Evolutionary conservation across 2,113 vertebrate genomes (phyloP), one percentile per base, ranked within the genome.

Genomic region (Mystacornis crossleyi): DNA sequence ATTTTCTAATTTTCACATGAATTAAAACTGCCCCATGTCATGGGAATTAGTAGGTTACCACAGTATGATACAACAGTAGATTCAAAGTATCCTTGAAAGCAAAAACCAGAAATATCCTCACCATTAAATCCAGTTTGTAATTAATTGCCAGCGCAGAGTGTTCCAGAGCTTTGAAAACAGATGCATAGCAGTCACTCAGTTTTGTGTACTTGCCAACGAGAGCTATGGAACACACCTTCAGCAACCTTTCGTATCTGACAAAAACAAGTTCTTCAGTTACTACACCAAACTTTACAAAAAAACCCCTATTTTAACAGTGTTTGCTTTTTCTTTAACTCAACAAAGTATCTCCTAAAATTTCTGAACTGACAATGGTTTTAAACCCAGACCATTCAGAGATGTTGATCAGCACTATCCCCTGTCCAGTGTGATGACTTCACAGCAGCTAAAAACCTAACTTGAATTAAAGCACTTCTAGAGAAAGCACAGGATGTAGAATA

Each of bases 181-280:
- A 98, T 3, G 97, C 96, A 8, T 98, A 98, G 97, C 98, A 98
- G 83, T 98, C 98, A 78, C 98, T 98, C 33, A 98, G 97, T 73
- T 98, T 98, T 54, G 98, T 98, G 51, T 98, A 98, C 81, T 98
- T 98, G 89, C 98, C 98, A 36, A 98, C 98, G 10, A 98, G 97
- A 55, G 98, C 98, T 57, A 98, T 98, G 81, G 98, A 98, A 82
- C 98, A 98, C 19, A 96, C 98, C 90, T 98, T 98, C 96, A 98
- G 95, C 78, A 98, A 78, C 64, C 96, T 97, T 92, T 98, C 98
- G 2, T 98, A 98, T 29, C 98, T 98, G 91, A 65, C 31, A 95
- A 96, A 72, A 91, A 93, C 64, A 87, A 90, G 13, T 82, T 83
- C n/a, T 47, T 77, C 7, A 5, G 80, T 97, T 93, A 95, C 86